Conservation (phyloP, 1,140 invertebrate species). For the Zaprionus gabonicus region DNA sequence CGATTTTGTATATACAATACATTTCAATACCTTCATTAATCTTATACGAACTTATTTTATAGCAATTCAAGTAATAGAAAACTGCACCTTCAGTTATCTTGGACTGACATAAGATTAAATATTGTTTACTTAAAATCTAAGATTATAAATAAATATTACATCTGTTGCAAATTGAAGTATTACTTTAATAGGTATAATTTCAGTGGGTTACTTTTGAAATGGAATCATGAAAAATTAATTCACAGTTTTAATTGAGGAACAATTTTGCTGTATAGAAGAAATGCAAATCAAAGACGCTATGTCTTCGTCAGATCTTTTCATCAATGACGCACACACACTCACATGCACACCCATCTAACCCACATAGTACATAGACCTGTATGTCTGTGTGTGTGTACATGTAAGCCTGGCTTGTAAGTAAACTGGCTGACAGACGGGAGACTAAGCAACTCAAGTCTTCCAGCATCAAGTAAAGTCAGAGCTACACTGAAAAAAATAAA, state of each 20-base stretch:
- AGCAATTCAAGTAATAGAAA: too few species aligned
- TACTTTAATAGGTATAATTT: too few species aligned
- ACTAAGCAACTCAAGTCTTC: constrained; percentile 39
- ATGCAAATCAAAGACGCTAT: constrained; percentile 25
- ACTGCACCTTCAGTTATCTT: not conserved
- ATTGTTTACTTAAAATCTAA: too few species aligned
- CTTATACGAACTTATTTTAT: too few species aligned
- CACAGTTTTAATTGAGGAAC: not conserved
- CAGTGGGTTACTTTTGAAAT: too few species aligned
- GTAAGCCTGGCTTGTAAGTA: constrained; percentile 54
- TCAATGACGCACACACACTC: constrained; percentile 54
- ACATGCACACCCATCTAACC: constrained; percentile 8
- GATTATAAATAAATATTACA: too few species aligned
- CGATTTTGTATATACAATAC: too few species aligned
- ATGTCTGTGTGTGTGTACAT: constrained; percentile 3
- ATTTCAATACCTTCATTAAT: too few species aligned
- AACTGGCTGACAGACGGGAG: constrained; percentile 49
- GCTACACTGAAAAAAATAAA: constrained; percentile 17
- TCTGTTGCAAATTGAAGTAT: too few species aligned
- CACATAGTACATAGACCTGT: constrained; percentile 15
- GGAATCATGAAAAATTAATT: too few species aligned
- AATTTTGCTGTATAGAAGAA: not conserved
- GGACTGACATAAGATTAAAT: not conserved
- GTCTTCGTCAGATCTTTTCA: constrained; percentile 16
- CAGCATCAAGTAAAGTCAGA: constrained; percentile 55